These are phyloP conservation scores for Archegozetes longisetosus DNA, from an alignment of 1,140 invertebrate genomes.

Conservation along the genomic window DNA sequence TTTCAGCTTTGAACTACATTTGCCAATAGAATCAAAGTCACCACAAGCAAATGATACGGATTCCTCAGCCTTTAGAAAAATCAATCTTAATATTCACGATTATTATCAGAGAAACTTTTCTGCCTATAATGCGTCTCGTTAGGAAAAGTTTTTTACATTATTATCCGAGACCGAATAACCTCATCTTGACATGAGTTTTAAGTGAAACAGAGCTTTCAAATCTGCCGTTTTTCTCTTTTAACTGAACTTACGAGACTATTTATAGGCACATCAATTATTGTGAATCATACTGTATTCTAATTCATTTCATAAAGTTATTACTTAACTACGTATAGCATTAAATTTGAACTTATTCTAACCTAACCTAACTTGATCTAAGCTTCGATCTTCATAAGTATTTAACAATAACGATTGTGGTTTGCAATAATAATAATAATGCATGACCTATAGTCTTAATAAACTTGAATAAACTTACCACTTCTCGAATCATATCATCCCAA, in stretches of 20 bases:
- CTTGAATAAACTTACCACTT: background rate
- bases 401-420: background rate
- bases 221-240: too few species aligned
- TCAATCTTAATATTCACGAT: background rate
- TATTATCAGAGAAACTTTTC: background rate
- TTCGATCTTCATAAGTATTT: background rate
- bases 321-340: too few species aligned
- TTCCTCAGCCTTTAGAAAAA: background rate
- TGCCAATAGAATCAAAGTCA: background rate
- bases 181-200: too few species aligned
- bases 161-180: too few species aligned
- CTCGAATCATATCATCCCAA: background rate
- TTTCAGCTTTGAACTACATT: background rate
- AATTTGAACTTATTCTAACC: too few species aligned
- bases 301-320: background rate
- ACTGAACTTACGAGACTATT: too few species aligned
- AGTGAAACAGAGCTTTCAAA: too few species aligned
- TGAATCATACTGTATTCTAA: background rate
- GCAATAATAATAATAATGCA: background rate
- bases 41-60: background rate
- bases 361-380: too few species aligned
- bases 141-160: background rate
- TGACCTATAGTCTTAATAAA: background rate
- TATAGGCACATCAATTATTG: too few species aligned
- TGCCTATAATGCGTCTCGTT: background rate